Evolutionary conservation across 1,140 invertebrate species (phyloP), one percentile per base, ranked within the genome.

Genomic region (Papilio aristodemus): DNA sequence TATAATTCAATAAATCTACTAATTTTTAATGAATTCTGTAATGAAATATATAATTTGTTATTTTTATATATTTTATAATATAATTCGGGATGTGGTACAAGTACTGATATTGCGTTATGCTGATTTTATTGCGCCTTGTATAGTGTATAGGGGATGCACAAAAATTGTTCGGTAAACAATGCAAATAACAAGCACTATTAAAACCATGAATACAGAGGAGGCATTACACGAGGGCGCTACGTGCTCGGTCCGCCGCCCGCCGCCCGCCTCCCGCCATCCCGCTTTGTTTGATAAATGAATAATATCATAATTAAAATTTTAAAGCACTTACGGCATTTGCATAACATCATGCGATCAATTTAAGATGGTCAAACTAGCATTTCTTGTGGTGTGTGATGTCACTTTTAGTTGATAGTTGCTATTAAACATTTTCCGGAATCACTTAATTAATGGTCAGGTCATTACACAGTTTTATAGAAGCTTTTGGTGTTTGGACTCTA

Each of bases 151-250:
- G 2, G 10, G 19, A 22, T 50, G 46, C 10, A 50, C 10, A 50
- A 50, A 50, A 50, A 25, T 25, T 50, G 46, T 50, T 50, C 22
- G 46, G 2, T 25, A 50, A 50, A 50, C 46, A 50, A 25, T 50
- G 10, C 19, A 22, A 50, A 50, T 50, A 50, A 50, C 19, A 50
- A 50, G 19, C 19, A 10, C 9, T 11, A 50, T 50, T 22, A 50
- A 50, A 25, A 11, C 17, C 17, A 46, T 46, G 43, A 46, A 46
- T 46, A 46, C 43, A 46, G 7, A 46, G 43, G 17, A 14, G 17
- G 14, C 17, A 46, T 46, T 46, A 46, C 17, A 46, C 14, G 17
- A 14, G 43, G 14, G 27, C 2, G 11, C 11, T 1, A 14, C 8
- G 7, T 14, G 8, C 7, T 5, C 17, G 17, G 1, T n/a, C n/a